Percentiles rank a stretch among this genome's conserved stretches.
These are phyloP conservation scores for Cynopterus sphinx DNA, from an alignment of 2,797 vertebrate species.

Conservation along the genomic window DNA sequence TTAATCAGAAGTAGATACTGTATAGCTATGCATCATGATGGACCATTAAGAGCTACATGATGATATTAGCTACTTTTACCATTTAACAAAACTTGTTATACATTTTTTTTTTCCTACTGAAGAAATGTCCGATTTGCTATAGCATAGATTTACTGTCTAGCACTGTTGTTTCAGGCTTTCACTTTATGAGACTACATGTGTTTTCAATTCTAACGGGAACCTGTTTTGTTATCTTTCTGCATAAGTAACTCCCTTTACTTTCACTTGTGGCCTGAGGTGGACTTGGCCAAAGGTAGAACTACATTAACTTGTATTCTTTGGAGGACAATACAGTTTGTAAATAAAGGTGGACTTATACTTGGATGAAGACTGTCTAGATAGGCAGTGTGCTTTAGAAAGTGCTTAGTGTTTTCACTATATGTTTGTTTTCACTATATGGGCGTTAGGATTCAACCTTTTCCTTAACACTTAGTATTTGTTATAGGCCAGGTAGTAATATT, in stretches of 20 bases:
- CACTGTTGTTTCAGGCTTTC: conserved; percentile 34
- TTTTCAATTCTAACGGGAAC: background rate
- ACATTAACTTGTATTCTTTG: background rate
- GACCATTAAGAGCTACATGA: background rate
- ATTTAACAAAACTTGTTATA: background rate
- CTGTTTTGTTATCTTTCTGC: background rate
- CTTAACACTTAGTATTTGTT: background rate
- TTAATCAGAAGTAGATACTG: background rate
- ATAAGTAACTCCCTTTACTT: conserved; percentile 1
- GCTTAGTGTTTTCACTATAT: background rate
- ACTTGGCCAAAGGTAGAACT: background rate
- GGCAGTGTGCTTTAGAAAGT: background rate
- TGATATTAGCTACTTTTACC: background rate
- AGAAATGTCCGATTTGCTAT: conserved; percentile 33
- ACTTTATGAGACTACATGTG: background rate
- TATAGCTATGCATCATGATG: background rate
- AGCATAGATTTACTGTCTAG: background rate
- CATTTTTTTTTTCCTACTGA: background rate
- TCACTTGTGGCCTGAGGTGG: background rate
- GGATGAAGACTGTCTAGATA: background rate
- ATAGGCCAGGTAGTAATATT: background rate
- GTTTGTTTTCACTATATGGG: background rate
- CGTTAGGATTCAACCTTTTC: background rate
- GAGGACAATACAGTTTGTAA: background rate
- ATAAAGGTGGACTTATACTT: background rate